Conservation (phyloP, 2,113 vertebrate species). For the Zapus hudsonius region DNA sequence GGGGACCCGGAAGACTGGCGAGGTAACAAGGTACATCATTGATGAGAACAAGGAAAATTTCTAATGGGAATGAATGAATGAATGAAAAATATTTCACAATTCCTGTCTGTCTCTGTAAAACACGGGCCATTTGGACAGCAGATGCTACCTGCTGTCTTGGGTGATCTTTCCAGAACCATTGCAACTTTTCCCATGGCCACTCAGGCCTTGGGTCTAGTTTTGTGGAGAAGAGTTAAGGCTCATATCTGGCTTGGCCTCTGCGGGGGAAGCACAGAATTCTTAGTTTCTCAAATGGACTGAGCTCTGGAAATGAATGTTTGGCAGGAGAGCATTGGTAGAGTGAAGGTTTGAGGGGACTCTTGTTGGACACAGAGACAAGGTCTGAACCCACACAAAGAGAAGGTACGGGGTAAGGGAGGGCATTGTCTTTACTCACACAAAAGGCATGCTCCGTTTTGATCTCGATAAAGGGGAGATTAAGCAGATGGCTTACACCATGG, state of each 20-base stretch:
- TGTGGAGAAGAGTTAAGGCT: not conserved
- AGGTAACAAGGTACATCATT: not conserved
- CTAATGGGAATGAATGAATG: not conserved
- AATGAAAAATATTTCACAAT: not conserved
- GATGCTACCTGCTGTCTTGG: not conserved
- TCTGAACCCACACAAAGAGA: not conserved
- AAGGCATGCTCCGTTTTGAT: not conserved
- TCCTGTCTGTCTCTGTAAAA: not conserved
- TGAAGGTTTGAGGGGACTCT: not conserved
- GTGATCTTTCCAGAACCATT: not conserved
- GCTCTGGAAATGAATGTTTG: not conserved
- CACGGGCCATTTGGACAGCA: not conserved
- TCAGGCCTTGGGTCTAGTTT: not conserved
- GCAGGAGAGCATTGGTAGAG: not conserved
- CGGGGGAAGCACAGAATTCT: not conserved
- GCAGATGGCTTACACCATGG: not conserved
- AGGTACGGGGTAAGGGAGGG: not conserved
- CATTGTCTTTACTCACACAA: not conserved
- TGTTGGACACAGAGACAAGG: not conserved
- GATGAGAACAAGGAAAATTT: not conserved
- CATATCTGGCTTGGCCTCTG: not conserved
- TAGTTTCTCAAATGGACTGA: not conserved
- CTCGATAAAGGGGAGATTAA: constrained; percentile 30
- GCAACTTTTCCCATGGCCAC: not conserved
- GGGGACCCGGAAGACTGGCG: not conserved